Conservation (phyloP, 1,140 invertebrate species). For the Trinorchestia longiramus region DNA sequence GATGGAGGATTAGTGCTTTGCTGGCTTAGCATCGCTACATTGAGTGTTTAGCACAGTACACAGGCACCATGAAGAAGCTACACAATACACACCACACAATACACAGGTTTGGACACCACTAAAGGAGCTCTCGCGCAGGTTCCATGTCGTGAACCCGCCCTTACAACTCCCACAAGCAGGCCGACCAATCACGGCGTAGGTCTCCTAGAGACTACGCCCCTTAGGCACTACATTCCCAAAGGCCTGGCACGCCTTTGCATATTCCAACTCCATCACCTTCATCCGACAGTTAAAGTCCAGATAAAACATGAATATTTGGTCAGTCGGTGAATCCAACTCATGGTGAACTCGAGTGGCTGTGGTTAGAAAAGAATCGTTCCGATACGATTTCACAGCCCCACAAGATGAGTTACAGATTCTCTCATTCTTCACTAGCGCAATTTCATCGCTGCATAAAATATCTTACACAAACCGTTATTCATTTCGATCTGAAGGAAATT, state of each 20-base stretch:
- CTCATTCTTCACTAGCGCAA: too few relatives aligned
- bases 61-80: conserved; percentile 16
- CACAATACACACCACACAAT: conserved; percentile 47
- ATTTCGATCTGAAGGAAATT: too few relatives aligned
- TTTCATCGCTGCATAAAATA: too few relatives aligned
- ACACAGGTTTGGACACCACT: conserved; percentile 50
- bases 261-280: not conserved
- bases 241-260: not conserved
- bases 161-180: not conserved
- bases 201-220: not conserved
- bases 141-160: conserved; percentile 22
- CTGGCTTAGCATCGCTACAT: conserved; percentile 50
- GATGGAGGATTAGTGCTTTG: conserved; percentile 20
- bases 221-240: not conserved
- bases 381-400: too few relatives aligned
- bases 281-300: not conserved
- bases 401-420: too few relatives aligned
- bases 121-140: not conserved
- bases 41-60: conserved; percentile 18
- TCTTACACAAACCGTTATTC: too few relatives aligned
- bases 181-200: not conserved
- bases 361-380: too few relatives aligned
- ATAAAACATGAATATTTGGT: not conserved
- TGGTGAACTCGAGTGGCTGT: not conserved
- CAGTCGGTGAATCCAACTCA: not conserved